Conservation (phyloP, 2,797 vertebrate species). For the Bradypus variegatus region DNA sequence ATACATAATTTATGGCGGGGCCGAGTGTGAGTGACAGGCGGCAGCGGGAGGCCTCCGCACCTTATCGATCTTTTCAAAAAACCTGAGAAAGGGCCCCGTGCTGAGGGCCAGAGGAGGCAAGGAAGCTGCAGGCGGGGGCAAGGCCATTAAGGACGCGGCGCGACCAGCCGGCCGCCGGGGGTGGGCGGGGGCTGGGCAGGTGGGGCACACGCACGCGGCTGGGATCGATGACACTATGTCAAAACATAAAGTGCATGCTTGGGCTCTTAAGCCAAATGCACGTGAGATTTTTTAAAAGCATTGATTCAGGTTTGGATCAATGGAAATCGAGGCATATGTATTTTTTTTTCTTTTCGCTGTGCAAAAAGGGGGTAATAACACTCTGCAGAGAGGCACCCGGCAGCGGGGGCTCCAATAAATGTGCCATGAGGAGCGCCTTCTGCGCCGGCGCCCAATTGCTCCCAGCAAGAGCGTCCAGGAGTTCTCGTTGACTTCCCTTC, state of each 20-base stretch:
- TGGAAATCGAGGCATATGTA: constrained; percentile 86
- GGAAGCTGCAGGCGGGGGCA: constrained; percentile 75
- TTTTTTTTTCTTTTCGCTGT: constrained; percentile 70
- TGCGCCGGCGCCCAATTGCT: constrained; percentile 68
- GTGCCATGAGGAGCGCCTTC: constrained; percentile 73
- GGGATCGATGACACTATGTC: constrained; percentile 95
- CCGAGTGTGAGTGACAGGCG: constrained; percentile 91
- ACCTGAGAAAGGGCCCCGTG: constrained; percentile 75
- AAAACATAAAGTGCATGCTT: constrained; percentile 98
- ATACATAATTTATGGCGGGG: constrained; percentile 94
- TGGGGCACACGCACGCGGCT: constrained; percentile 65
- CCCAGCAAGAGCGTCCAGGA: constrained; percentile 75
- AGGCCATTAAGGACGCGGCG: constrained; percentile 94
- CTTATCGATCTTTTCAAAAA: constrained; percentile 93
- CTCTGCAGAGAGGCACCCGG: constrained; percentile 84
- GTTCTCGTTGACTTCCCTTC: not conserved
- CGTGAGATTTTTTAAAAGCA: constrained; percentile 99
- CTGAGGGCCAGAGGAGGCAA: constrained; percentile 76
- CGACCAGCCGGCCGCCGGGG: constrained; percentile 80
- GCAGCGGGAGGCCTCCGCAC: constrained; percentile 79
- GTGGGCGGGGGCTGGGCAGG: constrained; percentile 68
- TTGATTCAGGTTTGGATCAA: constrained; percentile 91
- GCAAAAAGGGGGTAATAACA: constrained; percentile 90
- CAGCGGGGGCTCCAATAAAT: constrained; percentile 75
- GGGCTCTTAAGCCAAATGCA: constrained; percentile 99